Base-by-base conservation (phyloP, 2,888 invertebrate genomes). In the Thymelicus acteon region DNA sequence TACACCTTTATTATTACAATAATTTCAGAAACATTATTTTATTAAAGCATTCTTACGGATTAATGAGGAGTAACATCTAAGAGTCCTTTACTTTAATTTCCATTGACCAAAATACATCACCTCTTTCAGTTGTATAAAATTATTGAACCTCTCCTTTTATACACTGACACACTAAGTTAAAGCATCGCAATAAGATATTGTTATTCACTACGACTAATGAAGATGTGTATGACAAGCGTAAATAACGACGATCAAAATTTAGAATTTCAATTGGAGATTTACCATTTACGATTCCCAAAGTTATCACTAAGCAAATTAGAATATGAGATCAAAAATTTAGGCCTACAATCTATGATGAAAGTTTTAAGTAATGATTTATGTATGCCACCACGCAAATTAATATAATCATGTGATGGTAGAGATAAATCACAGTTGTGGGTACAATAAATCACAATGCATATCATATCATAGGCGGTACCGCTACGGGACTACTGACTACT, bases 261-360 rank as follows among this genome's bases (percentile, higher is more conserved):
- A 90, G 92, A 92, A 92, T 92, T 92, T 92, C 83, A 84, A 82
- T 87, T 86, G 87, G 86, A 88, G 85, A 87, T 87, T 88, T 86
- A 88, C 88, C 87, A 86, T 88, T 89, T 85, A 88, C 85, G 82
- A 87, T 89, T 88, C 89, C 90, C 86, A 92, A 90, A 86, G 75
- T 87, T 91, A 92, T 89, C 89, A 91, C 93, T 93, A 92, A 92
- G 92, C 93, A 93, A 93, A 93, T 93, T 89, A 93, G 93, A 93
- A 91, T 92, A 93, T 93, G 93, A 93, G 93, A 93, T 93, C 93
- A 93, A 92, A 92, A 89, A 88, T 90, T 92, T 93, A 93, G 93
- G 93, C 93, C 93, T 93, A 93, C 91, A 86, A 88, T 90, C 93
- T 93, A 93, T 86, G 89, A 89, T 89, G 90, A 90, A 89, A 90